Base-by-base conservation (phyloP, 92 coral and sea anemone species). In the Porites lobata region DNA sequence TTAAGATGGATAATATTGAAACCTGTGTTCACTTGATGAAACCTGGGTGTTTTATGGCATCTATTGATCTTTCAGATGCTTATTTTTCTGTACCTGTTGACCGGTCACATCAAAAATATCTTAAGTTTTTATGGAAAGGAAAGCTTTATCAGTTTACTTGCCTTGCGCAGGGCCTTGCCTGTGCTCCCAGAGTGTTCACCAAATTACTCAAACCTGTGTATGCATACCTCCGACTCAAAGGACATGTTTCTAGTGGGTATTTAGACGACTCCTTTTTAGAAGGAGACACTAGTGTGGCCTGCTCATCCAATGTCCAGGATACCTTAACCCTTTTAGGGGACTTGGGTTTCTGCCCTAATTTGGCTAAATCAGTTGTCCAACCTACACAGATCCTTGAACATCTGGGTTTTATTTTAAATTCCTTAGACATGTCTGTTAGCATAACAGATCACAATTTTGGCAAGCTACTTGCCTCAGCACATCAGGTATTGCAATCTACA, bases 341-440 rank as follows among this genome's bases (percentile, higher is more conserved):
- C 26, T 80, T 63, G 71, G 77, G 77, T 62, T 69, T 83, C 56
- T 69, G 78, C 68, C 79, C 79, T 32, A 73, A 83, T 43, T 47
- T 66, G 26, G 79, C 71, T 56, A 83, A 83, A 71, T 71, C 87
- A 50, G 69, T 83, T 22, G 67, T 75, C 77, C 65, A 68, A 24
- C 87, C 83, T 20, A 65, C 89, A 2, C 89, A 85, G 13, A 67
- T 85, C 50, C 69, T 85, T 6, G 80, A 71, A 50, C 87, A 83
- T 72, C 72, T 72, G 80, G 87, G 87, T 43, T 83, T 83, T 83
- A 65, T 83, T 9, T 72, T 69, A 54, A 83, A 83, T 64, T 84
- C 88, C 15, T 18, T 84, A 11, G 88, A 84, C 63, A 75, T 84
- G 75, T 72, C 81, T 57, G 81, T 84, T 54, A 73, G 88, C 65